These are phyloP conservation scores for Ciconia boyciana DNA, from an alignment of 2,113 vertebrate genomes.

Conservation along the genomic window DNA sequence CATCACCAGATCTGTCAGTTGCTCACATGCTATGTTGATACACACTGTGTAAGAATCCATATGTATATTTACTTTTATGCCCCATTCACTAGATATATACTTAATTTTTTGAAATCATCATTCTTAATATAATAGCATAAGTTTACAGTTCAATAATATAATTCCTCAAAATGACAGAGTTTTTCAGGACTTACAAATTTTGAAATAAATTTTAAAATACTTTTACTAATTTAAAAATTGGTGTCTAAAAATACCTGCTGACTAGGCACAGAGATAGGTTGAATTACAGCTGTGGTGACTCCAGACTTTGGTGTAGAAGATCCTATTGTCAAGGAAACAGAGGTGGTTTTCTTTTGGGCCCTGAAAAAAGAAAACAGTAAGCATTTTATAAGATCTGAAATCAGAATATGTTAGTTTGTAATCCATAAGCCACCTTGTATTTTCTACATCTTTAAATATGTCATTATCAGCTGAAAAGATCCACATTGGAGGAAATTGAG, in stretches of 20 bases:
- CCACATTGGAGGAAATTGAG: background rate
- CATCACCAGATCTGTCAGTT: background rate
- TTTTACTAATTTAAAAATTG: background rate
- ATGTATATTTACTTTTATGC: background rate
- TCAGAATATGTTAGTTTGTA: background rate
- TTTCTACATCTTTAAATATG: background rate
- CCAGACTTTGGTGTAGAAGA: conserved; percentile 87
- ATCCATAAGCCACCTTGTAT: rapidly evolving
- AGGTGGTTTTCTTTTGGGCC: conserved; percentile 92
- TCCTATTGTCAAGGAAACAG: conserved; percentile 93
- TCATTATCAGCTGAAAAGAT: background rate
- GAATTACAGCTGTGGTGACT: conserved; percentile 88
- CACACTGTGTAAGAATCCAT: background rate
- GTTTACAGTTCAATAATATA: background rate
- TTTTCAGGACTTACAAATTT: background rate
- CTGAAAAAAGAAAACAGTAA: conserved; percentile 60
- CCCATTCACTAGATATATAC: background rate
- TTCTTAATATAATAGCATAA: background rate
- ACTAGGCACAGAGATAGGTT: conserved; percentile 83
- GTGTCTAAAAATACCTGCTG: conserved; percentile 69
- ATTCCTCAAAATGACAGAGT: background rate
- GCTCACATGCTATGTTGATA: background rate
- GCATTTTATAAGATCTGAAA: background rate
- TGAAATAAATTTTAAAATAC: background rate
- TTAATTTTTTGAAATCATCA: background rate